Evolutionary conservation across 2,113 vertebrate genomes (phyloP).

Genomic region (Verasper variegatus): DNA sequence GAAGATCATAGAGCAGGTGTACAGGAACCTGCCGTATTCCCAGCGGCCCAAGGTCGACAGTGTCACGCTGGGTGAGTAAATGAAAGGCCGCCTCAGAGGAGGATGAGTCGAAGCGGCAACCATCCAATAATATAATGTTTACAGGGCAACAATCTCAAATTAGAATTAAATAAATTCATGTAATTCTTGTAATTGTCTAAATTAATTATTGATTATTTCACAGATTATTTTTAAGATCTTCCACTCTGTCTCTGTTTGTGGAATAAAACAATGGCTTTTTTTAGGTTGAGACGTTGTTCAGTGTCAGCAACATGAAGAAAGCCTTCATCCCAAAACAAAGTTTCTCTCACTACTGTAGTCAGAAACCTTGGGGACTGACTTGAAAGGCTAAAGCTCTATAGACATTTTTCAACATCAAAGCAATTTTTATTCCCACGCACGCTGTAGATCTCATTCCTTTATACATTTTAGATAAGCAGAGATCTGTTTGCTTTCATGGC

Average conservation of each 20-base stretch:
- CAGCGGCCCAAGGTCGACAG: slow-evolving; percentile 93
- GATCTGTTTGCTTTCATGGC: slow-evolving; percentile 56
- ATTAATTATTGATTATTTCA: too few species aligned
- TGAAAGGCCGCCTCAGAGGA: neutral
- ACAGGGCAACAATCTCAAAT: slow-evolving; percentile 12
- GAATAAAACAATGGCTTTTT: slow-evolving; percentile 7
- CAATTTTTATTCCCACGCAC: slow-evolving; percentile 64
- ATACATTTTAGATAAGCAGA: slow-evolving; percentile 73
- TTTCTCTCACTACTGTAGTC: slow-evolving; percentile 43
- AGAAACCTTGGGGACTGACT: slow-evolving; percentile 66
- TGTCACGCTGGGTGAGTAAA: slow-evolving; percentile 90
- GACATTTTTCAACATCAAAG: slow-evolving; percentile 70
- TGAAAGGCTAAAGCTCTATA: slow-evolving; percentile 70
- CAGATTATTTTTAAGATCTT: neutral
- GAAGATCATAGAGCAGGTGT: slow-evolving; percentile 98
- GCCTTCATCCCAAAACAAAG: slow-evolving; percentile 58
- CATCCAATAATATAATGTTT: slow-evolving; percentile 38
- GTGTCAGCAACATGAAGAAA: slow-evolving; percentile 40
- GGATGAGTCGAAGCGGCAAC: slow-evolving; percentile 10
- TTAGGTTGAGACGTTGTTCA: slow-evolving; percentile 30
- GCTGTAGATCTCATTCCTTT: slow-evolving; percentile 65
- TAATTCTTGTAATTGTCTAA: slow-evolving; percentile 15
- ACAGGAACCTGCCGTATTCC: slow-evolving; percentile 90
- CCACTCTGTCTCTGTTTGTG: slow-evolving; percentile 8
- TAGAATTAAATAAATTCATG: slow-evolving; percentile 20